Evolutionary conservation across 1,140 invertebrate genomes (phyloP).

Genomic region (Cryptotermes secundus): DNA sequence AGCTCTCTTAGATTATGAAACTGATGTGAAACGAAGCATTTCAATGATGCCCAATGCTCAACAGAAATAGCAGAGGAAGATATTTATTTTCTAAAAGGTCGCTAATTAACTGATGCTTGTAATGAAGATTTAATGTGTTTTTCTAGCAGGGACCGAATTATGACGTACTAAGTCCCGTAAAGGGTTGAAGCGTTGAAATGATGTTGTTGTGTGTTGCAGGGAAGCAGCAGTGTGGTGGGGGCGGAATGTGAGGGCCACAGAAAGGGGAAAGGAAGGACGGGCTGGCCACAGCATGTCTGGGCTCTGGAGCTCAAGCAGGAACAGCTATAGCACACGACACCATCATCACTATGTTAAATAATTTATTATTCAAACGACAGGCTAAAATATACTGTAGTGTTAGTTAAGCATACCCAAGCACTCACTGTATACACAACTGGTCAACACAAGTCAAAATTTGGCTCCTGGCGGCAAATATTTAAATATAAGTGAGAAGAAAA

Average conservation of each 20-base stretch:
- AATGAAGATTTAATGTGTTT: too few relatives aligned
- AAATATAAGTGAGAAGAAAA: constrained; percentile 3
- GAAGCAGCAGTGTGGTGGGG: background rate
- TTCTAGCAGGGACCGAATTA: too few relatives aligned
- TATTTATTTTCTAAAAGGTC: too few relatives aligned
- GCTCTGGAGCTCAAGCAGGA: constrained; percentile 66
- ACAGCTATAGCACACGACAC: constrained; percentile 25
- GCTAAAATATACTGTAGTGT: constrained; percentile 3
- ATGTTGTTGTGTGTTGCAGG: background rate
- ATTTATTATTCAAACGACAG: constrained; percentile 7
- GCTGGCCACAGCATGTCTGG: constrained; percentile 95
- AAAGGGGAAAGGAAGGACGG: constrained; percentile 77
- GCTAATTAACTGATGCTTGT: too few relatives aligned
- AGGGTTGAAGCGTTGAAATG: too few relatives aligned
- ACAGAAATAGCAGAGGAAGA: too few relatives aligned
- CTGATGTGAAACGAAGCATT: too few relatives aligned
- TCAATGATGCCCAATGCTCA: too few relatives aligned
- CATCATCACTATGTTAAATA: background rate
- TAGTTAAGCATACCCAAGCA: background rate
- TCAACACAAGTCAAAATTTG: constrained; percentile 17
- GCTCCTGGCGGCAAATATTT: background rate
- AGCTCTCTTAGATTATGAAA: too few relatives aligned
- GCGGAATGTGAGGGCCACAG: constrained; percentile 37
- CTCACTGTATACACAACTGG: background rate
- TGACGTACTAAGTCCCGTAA: too few relatives aligned